Base-by-base conservation (phyloP, 1,140 invertebrate species). In the Centruroides vittatus region DNA sequence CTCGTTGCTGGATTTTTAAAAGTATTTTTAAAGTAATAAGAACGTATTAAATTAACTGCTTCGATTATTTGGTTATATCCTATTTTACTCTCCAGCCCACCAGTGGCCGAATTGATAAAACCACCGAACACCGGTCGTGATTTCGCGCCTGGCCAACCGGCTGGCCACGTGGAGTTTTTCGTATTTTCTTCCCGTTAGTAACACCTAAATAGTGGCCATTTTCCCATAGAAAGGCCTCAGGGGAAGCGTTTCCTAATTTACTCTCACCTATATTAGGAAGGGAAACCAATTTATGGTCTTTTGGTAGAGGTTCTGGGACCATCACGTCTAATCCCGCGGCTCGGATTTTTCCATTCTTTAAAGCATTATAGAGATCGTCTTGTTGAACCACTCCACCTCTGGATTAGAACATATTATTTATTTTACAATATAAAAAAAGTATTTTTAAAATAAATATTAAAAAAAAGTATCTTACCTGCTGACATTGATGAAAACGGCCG, bases 271-370 rank as follows among this genome's bases (percentile, higher is more conserved):
- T 85, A 75, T 96, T 97, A 50, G 83, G 75, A 12, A 96, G 71
- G 58, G 79, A 81, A 3, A 90, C 76, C 4, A 98, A 77, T 52
- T 85, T 82, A 76, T 84, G 84, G 69, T 91, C 82, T 0, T 83
- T 69, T 4, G 90, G 88, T 12, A 97, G 74, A 3, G 93, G 94
- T 74, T 98, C 93, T 0, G 93, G 93, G 34, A 83, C 84, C 65
- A 86, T 95, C 0, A 96, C 93, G 78, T 97, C 94, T 13, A 98
- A 75, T 1, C 90, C 93, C 10, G 93, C 93, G 5, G 84, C 89
- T 67, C 80, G 76, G 49, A 97, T 94, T 52, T 76, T 78, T 11
- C 81, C 79, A 57, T 77, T 80, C 69, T 84, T 78, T 5, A 96
- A 74, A 5, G 89, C 90, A 61, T 84, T 78, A 61, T 86, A 80